Evolutionary conservation across 2,888 invertebrate genomes (phyloP).

Genomic region (Nomada lathburiana): DNA sequence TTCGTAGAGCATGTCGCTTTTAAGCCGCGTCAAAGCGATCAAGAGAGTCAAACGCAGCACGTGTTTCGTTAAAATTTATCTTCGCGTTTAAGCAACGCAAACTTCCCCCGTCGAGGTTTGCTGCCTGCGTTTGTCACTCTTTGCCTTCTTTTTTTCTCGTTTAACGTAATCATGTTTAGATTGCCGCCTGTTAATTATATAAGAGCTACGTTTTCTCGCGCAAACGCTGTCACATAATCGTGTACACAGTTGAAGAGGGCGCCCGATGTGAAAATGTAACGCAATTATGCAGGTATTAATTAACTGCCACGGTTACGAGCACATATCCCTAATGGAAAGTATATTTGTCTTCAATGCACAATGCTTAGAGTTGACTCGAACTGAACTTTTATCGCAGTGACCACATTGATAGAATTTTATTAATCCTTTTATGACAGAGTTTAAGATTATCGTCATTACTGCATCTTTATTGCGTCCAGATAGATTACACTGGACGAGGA

Average conservation of each 20-base stretch:
- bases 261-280: neutral
- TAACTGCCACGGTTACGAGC: neutral
- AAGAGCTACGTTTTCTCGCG: neutral
- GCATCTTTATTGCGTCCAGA: too few species aligned
- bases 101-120: neutral
- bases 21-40: neutral
- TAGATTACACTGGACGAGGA: too few species aligned
- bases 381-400: too few species aligned
- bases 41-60: neutral
- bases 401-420: too few species aligned
- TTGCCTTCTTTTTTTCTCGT: conserved; percentile 9
- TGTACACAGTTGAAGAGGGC: neutral
- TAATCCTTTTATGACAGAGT: too few species aligned
- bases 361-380: too few species aligned
- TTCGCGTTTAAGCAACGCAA: neutral
- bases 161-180: neutral
- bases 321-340: neutral
- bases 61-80: conserved; percentile 30
- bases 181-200: conserved; percentile 29
- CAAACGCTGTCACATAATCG: conserved; percentile 8
- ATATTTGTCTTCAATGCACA: neutral
- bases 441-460: too few species aligned
- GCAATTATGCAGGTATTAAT: conserved; percentile 3
- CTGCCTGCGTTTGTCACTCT: neutral
- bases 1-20: neutral